These are phyloP conservation scores for Indri indri DNA, from an alignment of 2,113 vertebrate species.

Conservation along the genomic window DNA sequence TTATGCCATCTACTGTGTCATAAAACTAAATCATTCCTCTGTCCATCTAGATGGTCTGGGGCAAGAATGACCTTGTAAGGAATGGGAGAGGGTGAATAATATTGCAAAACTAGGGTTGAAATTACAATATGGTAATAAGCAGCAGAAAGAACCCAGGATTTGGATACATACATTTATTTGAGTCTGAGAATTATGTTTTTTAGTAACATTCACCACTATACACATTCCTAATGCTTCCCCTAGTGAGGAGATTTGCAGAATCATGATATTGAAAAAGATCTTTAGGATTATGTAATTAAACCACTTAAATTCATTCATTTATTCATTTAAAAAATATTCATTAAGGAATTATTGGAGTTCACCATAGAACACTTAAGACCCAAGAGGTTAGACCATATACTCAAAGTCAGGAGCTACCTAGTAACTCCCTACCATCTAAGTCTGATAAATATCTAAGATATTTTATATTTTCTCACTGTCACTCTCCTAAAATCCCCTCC, in stretches of 20 bases:
- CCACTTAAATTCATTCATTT: background rate
- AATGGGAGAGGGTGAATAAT: background rate
- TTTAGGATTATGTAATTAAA: background rate
- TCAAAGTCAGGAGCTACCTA: background rate
- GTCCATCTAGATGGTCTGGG: background rate
- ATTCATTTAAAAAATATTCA: background rate
- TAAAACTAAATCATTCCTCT: background rate
- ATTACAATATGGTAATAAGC: background rate
- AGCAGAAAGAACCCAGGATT: accelerated
- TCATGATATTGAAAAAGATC: background rate
- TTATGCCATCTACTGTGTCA: background rate
- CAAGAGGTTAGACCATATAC: background rate
- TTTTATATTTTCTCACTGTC: background rate
- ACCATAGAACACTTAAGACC: background rate
- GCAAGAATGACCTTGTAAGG: background rate
- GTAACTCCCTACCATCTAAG: background rate
- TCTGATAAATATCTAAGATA: background rate
- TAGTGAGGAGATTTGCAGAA: background rate
- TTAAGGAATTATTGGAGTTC: background rate
- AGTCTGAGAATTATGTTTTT: background rate
- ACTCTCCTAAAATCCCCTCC: background rate
- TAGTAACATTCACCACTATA: background rate
- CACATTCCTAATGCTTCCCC: background rate
- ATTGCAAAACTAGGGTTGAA: background rate
- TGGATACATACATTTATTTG: background rate